Conservation (phyloP, 2,888 invertebrate genomes). For the Amphipyra tragopoginis region DNA sequence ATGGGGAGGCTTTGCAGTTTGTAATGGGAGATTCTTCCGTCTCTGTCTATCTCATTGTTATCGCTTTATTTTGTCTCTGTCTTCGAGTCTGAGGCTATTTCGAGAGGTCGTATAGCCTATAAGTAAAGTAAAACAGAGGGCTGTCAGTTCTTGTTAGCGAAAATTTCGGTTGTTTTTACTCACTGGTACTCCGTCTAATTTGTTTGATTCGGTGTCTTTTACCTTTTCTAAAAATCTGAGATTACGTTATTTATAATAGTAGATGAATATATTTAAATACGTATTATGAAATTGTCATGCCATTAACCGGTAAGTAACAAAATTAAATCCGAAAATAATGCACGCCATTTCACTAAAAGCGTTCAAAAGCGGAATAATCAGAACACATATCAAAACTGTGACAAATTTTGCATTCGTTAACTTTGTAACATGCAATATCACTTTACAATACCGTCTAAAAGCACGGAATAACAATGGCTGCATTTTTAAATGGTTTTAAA, state of each 20-base stretch:
- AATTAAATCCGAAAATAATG: conserved; percentile 14
- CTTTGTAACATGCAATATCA: conserved; percentile 45
- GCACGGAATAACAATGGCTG: conserved; percentile 38
- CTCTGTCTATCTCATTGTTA: conserved; percentile 63
- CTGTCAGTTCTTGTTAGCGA: conserved; percentile 83
- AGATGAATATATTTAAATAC: not conserved
- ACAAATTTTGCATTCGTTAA: conserved; percentile 39
- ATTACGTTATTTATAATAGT: not conserved
- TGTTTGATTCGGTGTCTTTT: conserved; percentile 68
- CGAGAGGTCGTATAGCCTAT: conserved; percentile 70
- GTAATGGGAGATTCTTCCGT: conserved; percentile 78
- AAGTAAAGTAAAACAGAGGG: conserved; percentile 62
- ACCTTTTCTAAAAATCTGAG: conserved; percentile 2
- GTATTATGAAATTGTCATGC: too few species aligned
- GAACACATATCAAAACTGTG: conserved; percentile 29
- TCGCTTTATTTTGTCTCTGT: conserved; percentile 64
- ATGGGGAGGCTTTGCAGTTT: conserved; percentile 84
- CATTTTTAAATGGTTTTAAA: conserved; percentile 55
- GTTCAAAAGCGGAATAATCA: conserved; percentile 25
- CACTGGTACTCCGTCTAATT: conserved; percentile 65
- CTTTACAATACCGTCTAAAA: conserved; percentile 38
- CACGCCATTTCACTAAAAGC: conserved; percentile 31
- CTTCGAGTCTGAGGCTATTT: conserved; percentile 71
- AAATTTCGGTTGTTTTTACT: conserved; percentile 72
- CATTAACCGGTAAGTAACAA: not conserved